phyloP scores from a whole-genome alignment of 2,797 vertebrate species.

The Helarctos malayanus region DNA sequence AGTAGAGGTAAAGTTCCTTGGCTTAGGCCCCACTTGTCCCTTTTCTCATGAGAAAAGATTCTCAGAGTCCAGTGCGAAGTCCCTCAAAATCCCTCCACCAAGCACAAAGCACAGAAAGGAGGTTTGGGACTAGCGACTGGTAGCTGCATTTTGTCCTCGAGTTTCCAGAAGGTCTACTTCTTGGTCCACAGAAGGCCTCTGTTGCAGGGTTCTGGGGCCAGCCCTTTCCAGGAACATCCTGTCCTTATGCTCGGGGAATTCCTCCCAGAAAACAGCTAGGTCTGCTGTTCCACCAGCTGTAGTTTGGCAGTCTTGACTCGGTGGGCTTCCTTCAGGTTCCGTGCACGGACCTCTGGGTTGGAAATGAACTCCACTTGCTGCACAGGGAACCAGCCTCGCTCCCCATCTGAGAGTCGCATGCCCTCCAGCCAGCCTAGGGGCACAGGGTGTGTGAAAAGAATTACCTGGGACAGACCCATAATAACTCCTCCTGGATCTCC shows the following conservation, averaged over 20 bases:
- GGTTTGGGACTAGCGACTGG: neutral
- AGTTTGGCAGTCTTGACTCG: constrained; percentile 95
- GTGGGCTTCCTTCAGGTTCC: constrained; percentile 95
- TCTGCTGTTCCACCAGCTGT: constrained; percentile 84
- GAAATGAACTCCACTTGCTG: constrained; percentile 94
- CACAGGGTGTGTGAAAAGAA: neutral
- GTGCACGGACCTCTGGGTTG: constrained; percentile 91
- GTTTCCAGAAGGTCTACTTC: neutral
- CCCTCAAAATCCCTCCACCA: constrained; percentile 44
- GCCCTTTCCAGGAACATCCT: neutral
- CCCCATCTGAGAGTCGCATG: constrained; percentile 94
- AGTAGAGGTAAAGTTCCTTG: neutral
- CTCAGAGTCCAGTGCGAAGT: constrained; percentile 61
- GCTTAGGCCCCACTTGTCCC: neutral
- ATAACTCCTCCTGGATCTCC: neutral
- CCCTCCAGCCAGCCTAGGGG: constrained; percentile 96
- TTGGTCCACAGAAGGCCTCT: neutral
- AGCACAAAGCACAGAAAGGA: constrained; percentile 53
- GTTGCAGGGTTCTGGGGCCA: neutral
- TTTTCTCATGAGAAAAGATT: constrained; percentile 47
- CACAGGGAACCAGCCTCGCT: constrained; percentile 95
- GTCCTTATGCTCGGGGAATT: neutral
- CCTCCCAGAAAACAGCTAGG: constrained; percentile 10
- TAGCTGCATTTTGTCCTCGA: neutral
- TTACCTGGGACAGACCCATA: neutral